phyloP scores from a whole-genome alignment of 1,140 invertebrate species.

The Drosophila ironensis region DNA sequence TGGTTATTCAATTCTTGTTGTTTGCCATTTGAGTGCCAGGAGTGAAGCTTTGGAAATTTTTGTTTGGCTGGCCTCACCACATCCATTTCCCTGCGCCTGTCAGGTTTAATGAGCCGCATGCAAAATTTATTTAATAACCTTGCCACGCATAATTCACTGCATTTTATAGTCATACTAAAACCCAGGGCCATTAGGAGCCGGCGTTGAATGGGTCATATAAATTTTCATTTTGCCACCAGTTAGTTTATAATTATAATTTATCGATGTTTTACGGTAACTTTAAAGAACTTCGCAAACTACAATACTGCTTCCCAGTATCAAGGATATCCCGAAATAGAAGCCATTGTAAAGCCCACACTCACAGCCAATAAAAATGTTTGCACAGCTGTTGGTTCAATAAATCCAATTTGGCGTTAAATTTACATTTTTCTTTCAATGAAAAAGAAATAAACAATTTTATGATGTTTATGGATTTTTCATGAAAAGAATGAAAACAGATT shows the following conservation, averaged over 20 bases:
- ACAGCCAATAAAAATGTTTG: not conserved
- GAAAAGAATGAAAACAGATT: slow-evolving; percentile 7
- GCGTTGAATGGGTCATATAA: not conserved
- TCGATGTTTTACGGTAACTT: slow-evolving; percentile 6
- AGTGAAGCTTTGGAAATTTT: not conserved
- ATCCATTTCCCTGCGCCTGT: slow-evolving; percentile 24
- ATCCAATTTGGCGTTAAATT: slow-evolving; percentile 39
- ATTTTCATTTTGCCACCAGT: slow-evolving; percentile 30
- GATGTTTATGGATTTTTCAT: slow-evolving; percentile 20
- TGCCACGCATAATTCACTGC: slow-evolving; percentile 41
- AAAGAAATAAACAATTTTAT: slow-evolving; percentile 36
- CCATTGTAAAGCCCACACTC: too few relatives aligned
- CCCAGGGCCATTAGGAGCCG: slow-evolving; percentile 29
- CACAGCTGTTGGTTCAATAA: slow-evolving; percentile 32
- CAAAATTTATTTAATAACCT: slow-evolving; percentile 77
- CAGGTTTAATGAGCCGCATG: slow-evolving; percentile 69
- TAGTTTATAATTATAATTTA: slow-evolving; percentile 36
- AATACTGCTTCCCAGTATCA: too few relatives aligned
- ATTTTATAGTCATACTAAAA: slow-evolving; percentile 47
- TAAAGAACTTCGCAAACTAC: not conserved
- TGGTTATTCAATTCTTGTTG: slow-evolving; percentile 62
- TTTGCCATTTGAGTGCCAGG: slow-evolving; percentile 34
- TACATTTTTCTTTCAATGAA: slow-evolving; percentile 5
- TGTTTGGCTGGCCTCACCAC: not conserved
- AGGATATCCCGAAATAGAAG: too few relatives aligned